Evolutionary conservation across 2,797 vertebrate genomes (phyloP), one percentile per base, ranked within the genome.

Genomic region (Podargus strigoides): DNA sequence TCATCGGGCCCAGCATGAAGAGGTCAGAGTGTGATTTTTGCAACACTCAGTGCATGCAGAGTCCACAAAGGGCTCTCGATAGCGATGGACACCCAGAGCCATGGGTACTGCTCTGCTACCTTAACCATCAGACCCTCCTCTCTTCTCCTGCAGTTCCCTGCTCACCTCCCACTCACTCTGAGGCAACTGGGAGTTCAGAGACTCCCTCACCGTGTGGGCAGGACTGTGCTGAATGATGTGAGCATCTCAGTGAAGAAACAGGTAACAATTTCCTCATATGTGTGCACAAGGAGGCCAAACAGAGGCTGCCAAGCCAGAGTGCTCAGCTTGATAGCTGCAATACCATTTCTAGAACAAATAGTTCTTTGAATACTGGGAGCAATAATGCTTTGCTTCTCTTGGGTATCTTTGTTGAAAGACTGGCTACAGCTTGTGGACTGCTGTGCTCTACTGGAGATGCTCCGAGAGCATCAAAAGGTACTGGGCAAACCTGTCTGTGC

Each of bases 121-220:
- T 46, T 80, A 14, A 9, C 70, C 5, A 1, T 9, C 42, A 53
- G 36, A 41, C 12, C 8, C 12, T 19, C 8, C 22, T 21, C 21
- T 34, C 39, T 39, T 12, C 42, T 52, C 56, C 79, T 58, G 41
- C 70, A 49, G 1, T 3, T 85, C 53, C 41, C 68, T 52, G 37
- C 49, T 75, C 50, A 30, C 50, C 27, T 52, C 50, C 60, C 24
- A 22, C 30, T 44, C 74, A 1, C 22, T 28, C 58, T 24, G 42
- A 21, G 26, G 44, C 52, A 53, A 19, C 20, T 1, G 2, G 9
- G 42, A 18, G 13, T 70, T 39, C 49, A 55, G 68, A 69, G 32
- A 62, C 3, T 27, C 24, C 20, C 30, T 52, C 41, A 27, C 36
- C 0, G 0, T 5, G 8, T 52, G 59, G 39, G 39, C 64, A 62